A percentile compares a stretch with the other conserved stretches of the same genome.
Evolutionary conservation across 1,140 invertebrate species (phyloP).

Genomic region (Hypsibius dujardini): DNA sequence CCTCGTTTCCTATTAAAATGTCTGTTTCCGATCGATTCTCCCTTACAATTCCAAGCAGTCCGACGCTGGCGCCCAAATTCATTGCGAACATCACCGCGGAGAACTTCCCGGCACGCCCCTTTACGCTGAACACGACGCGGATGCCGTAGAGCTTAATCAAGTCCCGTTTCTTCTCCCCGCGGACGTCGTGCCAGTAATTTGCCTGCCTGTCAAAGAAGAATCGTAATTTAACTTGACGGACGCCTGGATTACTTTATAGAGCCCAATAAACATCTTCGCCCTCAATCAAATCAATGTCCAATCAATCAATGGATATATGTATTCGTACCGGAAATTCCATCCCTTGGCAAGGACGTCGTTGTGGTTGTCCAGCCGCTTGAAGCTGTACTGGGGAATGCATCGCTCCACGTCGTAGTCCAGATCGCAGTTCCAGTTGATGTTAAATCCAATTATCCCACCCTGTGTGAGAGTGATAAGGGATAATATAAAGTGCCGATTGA

Average conservation of each 20-base stretch:
- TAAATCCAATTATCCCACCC: not conserved
- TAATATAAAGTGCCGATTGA: not conserved
- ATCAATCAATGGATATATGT: not conserved
- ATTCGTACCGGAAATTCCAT: slow-evolving; percentile 38
- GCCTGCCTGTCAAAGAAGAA: slow-evolving; percentile 32
- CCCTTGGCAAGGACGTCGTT: slow-evolving; percentile 28
- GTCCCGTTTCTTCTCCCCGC: slow-evolving; percentile 30
- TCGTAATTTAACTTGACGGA: not conserved
- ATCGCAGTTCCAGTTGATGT: slow-evolving; percentile 15
- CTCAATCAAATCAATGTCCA: too few species aligned
- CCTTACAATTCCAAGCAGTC: slow-evolving; percentile 36
- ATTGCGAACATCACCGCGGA: slow-evolving; percentile 34
- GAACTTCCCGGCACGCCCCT: slow-evolving; percentile 38
- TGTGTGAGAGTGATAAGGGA: not conserved
- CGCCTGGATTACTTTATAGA: too few species aligned
- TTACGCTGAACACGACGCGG: slow-evolving; percentile 36
- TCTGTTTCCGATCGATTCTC: too few species aligned
- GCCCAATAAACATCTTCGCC: too few species aligned
- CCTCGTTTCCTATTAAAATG: too few species aligned
- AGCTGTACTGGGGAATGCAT: slow-evolving; percentile 32
- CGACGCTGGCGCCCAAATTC: slow-evolving; percentile 39
- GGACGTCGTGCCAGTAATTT: slow-evolving; percentile 30
- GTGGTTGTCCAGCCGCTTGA: slow-evolving; percentile 33
- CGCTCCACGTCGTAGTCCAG: not conserved
- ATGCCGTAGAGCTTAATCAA: slow-evolving; percentile 40